Conservation (phyloP, 2,888 invertebrate genomes). For the Aphodius granarius region DNA sequence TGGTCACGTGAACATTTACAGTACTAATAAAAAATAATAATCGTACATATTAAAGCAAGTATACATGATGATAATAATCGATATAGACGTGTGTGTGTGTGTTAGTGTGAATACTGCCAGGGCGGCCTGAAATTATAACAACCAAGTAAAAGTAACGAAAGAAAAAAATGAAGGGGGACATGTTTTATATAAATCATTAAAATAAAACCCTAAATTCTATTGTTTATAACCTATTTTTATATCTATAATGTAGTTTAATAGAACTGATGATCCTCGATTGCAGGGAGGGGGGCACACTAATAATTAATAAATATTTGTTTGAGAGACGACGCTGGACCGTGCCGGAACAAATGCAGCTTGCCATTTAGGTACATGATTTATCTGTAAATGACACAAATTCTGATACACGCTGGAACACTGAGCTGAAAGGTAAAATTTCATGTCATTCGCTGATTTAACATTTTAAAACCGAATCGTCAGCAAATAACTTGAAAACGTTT, state of each 20-base stretch:
- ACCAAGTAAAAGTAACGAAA: slow-evolving; percentile 19
- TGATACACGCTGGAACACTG: neutral
- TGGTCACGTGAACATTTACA: neutral
- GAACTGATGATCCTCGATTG: slow-evolving; percentile 19
- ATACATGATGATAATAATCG: slow-evolving; percentile 16
- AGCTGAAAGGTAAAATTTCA: neutral
- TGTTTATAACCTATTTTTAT: slow-evolving; percentile 21
- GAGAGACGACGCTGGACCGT: slow-evolving; percentile 37
- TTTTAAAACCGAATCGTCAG: neutral
- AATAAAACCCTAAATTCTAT: slow-evolving; percentile 34
- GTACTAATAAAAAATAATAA: neutral
- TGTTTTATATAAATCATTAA: slow-evolving; percentile 26
- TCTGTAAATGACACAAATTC: slow-evolving; percentile 14
- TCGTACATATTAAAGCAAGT: slow-evolving; percentile 11
- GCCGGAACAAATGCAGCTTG: slow-evolving; percentile 43
- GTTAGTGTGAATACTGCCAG: slow-evolving; percentile 23
- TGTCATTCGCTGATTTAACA: slow-evolving; percentile 12
- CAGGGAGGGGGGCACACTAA: slow-evolving; percentile 15
- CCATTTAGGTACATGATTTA: slow-evolving; percentile 3
- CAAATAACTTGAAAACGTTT: neutral
- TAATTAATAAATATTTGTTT: slow-evolving; percentile 15
- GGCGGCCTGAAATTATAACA: slow-evolving; percentile 14
- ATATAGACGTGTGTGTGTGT: slow-evolving; percentile 6
- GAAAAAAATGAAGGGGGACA: slow-evolving; percentile 22
- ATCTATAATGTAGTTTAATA: slow-evolving; percentile 20